A percentile compares a stretch with the other conserved stretches of the same genome.
phyloP scores from a whole-genome alignment of 1,140 invertebrate genomes.

The Delia radicum region DNA sequence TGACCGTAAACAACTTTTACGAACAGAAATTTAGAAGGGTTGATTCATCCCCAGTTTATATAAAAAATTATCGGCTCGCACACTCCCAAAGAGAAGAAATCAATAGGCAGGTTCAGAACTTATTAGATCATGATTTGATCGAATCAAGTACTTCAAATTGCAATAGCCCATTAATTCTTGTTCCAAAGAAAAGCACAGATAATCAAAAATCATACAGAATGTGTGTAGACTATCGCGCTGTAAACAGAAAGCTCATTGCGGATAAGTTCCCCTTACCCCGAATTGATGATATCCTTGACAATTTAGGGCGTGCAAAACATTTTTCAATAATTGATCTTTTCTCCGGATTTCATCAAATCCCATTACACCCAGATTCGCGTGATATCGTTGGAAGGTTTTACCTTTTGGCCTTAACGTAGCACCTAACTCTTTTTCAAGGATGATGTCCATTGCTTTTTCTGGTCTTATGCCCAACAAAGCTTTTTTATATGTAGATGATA shows the following conservation, averaged over 20 bases:
- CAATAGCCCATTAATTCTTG: conserved; percentile 33
- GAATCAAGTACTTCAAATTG: conserved; percentile 32
- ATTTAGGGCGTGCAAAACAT: too few species aligned
- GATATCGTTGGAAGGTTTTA: too few species aligned
- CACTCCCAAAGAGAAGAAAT: conserved; percentile 36
- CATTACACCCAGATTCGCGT: too few species aligned
- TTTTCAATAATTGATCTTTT: too few species aligned
- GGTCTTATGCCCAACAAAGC: too few species aligned
- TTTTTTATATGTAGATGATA: too few species aligned
- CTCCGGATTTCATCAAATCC: too few species aligned
- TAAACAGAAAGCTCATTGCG: conserved; percentile 38
- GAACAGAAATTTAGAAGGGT: not conserved
- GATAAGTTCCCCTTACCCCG: conserved; percentile 57
- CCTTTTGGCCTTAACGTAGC: too few species aligned
- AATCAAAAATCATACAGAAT: conserved; percentile 30
- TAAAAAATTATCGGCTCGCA: too few species aligned
- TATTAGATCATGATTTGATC: conserved; percentile 33
- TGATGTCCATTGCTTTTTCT: too few species aligned
- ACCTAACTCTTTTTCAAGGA: too few species aligned
- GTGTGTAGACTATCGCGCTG: conserved; percentile 35
- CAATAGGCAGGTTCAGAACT: conserved; percentile 33
- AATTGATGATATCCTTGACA: too few species aligned
- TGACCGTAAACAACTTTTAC: conserved; percentile 27
- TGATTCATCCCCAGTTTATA: conserved; percentile 22
- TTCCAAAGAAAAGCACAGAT: conserved; percentile 33